These are phyloP conservation scores for Archivesica marissinica DNA, from an alignment of 1,140 invertebrate genomes.

Conservation along the genomic window DNA sequence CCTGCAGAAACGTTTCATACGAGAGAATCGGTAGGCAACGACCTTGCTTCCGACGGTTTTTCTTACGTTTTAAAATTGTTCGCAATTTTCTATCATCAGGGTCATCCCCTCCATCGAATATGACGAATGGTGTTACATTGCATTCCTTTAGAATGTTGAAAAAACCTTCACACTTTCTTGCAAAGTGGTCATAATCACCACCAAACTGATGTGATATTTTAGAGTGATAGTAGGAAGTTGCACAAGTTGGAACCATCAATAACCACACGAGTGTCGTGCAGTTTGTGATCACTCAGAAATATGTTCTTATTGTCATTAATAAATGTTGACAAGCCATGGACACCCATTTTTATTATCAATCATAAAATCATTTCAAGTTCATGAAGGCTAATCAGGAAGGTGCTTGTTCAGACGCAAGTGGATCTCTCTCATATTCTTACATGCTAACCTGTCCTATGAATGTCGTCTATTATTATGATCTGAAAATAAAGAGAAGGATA, in stretches of 20 bases:
- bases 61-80: conserved; percentile 88
- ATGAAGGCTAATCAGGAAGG: too few species aligned
- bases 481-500: too few species aligned
- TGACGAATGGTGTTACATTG: conserved; percentile 89
- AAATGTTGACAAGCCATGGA: conserved; percentile 85
- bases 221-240: conserved; percentile 85
- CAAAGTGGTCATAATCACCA: conserved; percentile 93
- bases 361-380: too few species aligned
- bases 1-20: conserved; percentile 89
- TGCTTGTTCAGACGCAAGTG: too few species aligned
- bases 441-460: too few species aligned
- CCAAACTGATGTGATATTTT: conserved; percentile 90
- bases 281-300: conserved; percentile 86
- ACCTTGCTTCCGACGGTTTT: conserved; percentile 86
- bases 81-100: conserved; percentile 90
- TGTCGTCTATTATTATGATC: too few species aligned
- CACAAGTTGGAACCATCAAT: conserved; percentile 93
- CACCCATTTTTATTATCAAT: conserved; percentile 88
- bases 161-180: conserved; percentile 87
- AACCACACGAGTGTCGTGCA: conserved; percentile 90
- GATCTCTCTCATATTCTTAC: too few species aligned
- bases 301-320: conserved; percentile 89
- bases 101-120: conserved; percentile 92
- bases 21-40: conserved; percentile 85
- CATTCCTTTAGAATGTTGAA: conserved; percentile 90